These are phyloP conservation scores for Urocynchramus pylzowi DNA, from an alignment of 2,113 vertebrate genomes.

Conservation along the genomic window DNA sequence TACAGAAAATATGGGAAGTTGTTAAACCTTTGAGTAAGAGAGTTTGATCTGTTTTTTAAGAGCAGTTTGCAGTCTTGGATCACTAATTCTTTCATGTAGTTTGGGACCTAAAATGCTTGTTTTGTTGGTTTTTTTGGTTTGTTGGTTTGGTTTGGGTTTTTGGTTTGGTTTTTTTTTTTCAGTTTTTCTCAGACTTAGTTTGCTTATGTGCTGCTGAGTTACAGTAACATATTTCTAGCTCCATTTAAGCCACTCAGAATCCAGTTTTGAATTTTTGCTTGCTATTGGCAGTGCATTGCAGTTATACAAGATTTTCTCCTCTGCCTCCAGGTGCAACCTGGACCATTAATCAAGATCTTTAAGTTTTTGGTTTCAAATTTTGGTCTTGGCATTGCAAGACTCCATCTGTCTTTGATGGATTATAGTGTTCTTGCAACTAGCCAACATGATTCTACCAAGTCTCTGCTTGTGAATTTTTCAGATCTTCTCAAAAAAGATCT, in stretches of 20 bases:
- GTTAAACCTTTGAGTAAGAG: neutral
- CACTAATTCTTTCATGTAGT: neutral
- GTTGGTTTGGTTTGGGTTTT: neutral
- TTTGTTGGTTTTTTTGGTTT: neutral
- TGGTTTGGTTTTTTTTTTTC: neutral
- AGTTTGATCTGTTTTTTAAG: neutral
- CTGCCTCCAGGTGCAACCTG: neutral
- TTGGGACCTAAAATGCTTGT: neutral
- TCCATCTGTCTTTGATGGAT: neutral
- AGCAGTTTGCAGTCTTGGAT: neutral
- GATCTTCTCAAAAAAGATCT: neutral
- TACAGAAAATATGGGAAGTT: neutral
- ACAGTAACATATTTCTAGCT: neutral
- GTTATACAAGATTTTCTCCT: neutral
- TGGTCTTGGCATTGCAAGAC: neutral
- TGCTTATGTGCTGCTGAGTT: neutral
- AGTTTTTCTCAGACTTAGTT: neutral
- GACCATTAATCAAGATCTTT: neutral
- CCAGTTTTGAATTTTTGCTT: neutral
- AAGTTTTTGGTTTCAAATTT: neutral
- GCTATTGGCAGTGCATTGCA: neutral
- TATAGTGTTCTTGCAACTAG: neutral
- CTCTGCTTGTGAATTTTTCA: neutral
- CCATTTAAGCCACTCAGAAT: neutral
- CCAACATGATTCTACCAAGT: neutral